Evolutionary conservation across 2,888 invertebrate species (phyloP), one percentile per base, ranked within the genome.

Genomic region (Harpalus rubripes): DNA sequence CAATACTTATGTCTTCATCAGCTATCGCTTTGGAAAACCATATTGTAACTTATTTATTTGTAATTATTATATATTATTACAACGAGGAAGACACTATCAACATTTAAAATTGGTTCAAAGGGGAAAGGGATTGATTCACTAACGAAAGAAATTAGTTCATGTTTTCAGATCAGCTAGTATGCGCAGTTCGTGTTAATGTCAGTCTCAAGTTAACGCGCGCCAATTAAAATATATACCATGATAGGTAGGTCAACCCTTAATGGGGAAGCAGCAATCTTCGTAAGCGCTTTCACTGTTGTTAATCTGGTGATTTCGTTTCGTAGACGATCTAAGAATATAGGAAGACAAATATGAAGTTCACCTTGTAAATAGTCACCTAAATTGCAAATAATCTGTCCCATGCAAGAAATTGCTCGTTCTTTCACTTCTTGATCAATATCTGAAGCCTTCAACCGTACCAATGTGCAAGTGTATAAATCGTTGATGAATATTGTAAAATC

Each of bases 351-450:
- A 0, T 94, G 94, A 83, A 99, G 92, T 90, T 98, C 97, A 85
- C 93, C 93, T 90, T 95, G 93, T 79, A 98, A 91, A 87, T 95
- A 94, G 91, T 98, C 98, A 0, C 98, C 98, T 87, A 99, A 95
- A 90, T 97, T 97, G 86, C 97, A 96, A 76, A 99, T 94, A 78
- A 99, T 95, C 91, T 98, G 98, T 12, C 98, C 98, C 96, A 98
- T 97, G 88, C 99, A 98, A 0, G 98, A 96, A 86, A 99, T 99
- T 8, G 99, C 98, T 26, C 98, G 94, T 90, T 99, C 99, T 91
- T 99, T 99, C 0, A 99, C 99, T 92, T 99, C 99, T 91, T 99
- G 99, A 92, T 99, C 99, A 89, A 99, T 98, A 90, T 99, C 99
- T 0, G 98, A 96, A 44, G 99, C 97, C 88, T 96, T 96, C 58